phyloP scores from a whole-genome alignment of 1,140 invertebrate genomes.

The Panonychus citri region DNA sequence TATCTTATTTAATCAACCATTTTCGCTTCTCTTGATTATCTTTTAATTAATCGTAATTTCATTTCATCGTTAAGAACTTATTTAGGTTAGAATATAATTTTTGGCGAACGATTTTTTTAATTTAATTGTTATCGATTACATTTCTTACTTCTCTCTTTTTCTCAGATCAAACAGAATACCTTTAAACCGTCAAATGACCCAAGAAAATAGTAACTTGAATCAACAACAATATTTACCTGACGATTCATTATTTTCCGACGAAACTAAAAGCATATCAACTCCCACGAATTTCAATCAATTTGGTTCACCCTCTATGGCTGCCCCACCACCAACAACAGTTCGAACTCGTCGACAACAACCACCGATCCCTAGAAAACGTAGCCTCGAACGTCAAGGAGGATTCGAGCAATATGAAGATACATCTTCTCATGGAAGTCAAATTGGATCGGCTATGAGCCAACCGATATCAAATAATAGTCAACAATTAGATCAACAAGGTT shows the following conservation, averaged over 20 bases:
- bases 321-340: neutral
- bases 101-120: no score
- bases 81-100: no score
- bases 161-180: neutral
- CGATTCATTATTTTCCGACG: neutral
- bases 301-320: neutral
- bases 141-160: no score
- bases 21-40: neutral
- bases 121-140: no score
- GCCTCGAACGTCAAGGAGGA: constrained; percentile 44
- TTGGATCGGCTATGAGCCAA: constrained; percentile 16
- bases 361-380: constrained; percentile 34
- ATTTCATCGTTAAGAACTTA: no score
- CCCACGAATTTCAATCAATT: neutral
- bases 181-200: neutral
- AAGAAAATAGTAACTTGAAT: neutral
- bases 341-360: neutral
- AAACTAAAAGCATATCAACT: neutral
- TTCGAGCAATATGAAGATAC: constrained; percentile 35
- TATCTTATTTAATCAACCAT: no score
- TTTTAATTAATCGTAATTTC: no score
- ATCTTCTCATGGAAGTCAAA: constrained; percentile 12
- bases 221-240: neutral
- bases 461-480: constrained; percentile 16
- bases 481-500: constrained; percentile 17